Base-by-base conservation (phyloP, 1,140 invertebrate genomes). In the Tenebrio molitor region DNA sequence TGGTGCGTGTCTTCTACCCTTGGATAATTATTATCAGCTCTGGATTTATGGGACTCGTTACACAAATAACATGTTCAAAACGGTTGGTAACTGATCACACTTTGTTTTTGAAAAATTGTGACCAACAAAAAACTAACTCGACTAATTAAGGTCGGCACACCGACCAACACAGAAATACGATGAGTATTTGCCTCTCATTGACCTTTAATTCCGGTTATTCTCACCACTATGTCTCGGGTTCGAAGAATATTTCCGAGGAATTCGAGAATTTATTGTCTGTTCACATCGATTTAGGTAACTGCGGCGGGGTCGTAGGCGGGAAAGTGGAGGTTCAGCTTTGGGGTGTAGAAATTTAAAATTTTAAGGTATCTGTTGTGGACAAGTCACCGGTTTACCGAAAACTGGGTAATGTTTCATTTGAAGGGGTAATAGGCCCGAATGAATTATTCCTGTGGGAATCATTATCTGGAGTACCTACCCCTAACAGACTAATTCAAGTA, bases 51-150 rank as follows among this genome's bases (percentile, higher is more conserved):
- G 58, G 25, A 64, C 1, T 14, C 29, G 2, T 36, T 16, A 17
- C 15, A 46, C 25, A 33, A 14, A 36, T 42, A 58, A 58, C 50
- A 66, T 66, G 64, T 66, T 66, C 19, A 66, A 66, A 66, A 66
- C 64, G 64, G 64, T 66, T 42, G 16, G 36, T 66, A 66, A 23
- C 46, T 23, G 25, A 29, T 29, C 3, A 8, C 25, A 29, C 8
- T 53, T n/a, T n/a, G n/a, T n/a, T n/a, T n/a, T n/a, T n/a, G n/a
- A n/a, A n/a, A n/a, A n/a, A n/a, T n/a, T n/a, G n/a, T n/a, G n/a
- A n/a, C n/a, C n/a, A n/a, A n/a, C n/a, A n/a, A n/a, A n/a, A 10
- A 58, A 58, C 8, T 29, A 58, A 58, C 12, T 39, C 36, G 36
- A 58, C 4, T n/a, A n/a, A n/a, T n/a, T n/a, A n/a, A n/a, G n/a